These are phyloP conservation scores for Auanema freiburgensis DNA, from an alignment of 2,888 invertebrate genomes.

Conservation along the genomic window DNA sequence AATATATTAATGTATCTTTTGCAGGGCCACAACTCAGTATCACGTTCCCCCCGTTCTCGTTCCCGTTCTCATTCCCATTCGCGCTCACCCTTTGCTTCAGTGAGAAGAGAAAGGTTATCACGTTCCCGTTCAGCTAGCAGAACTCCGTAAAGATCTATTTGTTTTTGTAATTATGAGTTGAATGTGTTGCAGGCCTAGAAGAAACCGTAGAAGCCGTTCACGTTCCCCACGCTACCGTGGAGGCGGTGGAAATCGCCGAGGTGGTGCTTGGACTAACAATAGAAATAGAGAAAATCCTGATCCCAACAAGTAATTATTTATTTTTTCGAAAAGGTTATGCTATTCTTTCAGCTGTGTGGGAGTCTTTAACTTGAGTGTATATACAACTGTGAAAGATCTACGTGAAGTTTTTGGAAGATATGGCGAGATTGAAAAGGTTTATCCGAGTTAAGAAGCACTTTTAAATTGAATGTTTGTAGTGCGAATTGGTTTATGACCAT, in stretches of 20 bases:
- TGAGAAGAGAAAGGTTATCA: no score
- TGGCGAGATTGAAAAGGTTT: constrained; percentile 84
- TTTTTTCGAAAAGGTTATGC: not conserved
- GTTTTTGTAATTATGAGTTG: not conserved
- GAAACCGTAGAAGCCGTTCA: constrained; percentile 10
- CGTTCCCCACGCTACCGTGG: constrained; percentile 13
- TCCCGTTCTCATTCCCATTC: constrained; percentile 8
- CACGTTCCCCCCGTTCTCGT: constrained; percentile 9
- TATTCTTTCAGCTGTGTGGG: constrained; percentile 81
- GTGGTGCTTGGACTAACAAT: constrained; percentile 13
- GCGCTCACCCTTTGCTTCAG: constrained; percentile 6
- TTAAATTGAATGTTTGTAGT: constrained; percentile 17
- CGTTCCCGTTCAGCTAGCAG: not conserved
- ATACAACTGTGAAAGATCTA: constrained; percentile 88
- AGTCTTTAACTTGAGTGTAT: constrained; percentile 88
- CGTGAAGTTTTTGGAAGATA: constrained; percentile 88
- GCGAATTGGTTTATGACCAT: constrained; percentile 89
- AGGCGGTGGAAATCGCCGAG: constrained; percentile 10
- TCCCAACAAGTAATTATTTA: constrained; percentile 8
- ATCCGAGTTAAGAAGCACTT: not conserved
- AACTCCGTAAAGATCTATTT: constrained; percentile 9
- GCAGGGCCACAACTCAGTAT: constrained; percentile 7
- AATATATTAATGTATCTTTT: not conserved
- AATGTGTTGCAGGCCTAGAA: constrained; percentile 3
- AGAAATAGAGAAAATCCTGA: constrained; percentile 21